Percentiles rank a stretch among this genome's conserved stretches.
These are phyloP conservation scores for Chrysolina americana DNA, from an alignment of 2,888 invertebrate genomes.

Conservation along the genomic window DNA sequence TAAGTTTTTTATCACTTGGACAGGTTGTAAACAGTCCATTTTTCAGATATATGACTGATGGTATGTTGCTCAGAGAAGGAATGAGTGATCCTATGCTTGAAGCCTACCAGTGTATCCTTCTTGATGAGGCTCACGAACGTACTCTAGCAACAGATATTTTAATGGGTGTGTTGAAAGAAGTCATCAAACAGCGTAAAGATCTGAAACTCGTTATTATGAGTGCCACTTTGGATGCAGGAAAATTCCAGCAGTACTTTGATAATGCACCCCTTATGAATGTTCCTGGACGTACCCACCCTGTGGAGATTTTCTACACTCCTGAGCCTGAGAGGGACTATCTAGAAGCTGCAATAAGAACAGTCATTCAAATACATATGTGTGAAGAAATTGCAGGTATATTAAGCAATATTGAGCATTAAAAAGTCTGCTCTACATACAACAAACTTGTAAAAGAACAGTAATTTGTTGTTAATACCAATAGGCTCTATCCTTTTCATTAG, in stretches of 20 bases:
- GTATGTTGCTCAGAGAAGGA: slow-evolving; percentile 99
- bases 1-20: too few species aligned
- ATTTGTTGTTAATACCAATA: too few species aligned
- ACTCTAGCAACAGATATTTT: slow-evolving; percentile 98
- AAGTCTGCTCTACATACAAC: too few species aligned
- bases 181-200: slow-evolving; percentile 92
- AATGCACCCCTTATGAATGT: slow-evolving; percentile 99
- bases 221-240: slow-evolving; percentile 98
- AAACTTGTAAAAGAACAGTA: too few species aligned
- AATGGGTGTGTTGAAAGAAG: slow-evolving; percentile 99
- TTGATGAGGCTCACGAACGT: slow-evolving; percentile 99
- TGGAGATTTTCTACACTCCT: slow-evolving; percentile 99
- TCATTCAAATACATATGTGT: slow-evolving; percentile 95
- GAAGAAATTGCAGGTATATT: slow-evolving; percentile 91
- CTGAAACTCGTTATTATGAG: slow-evolving; percentile 99
- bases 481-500: too few species aligned
- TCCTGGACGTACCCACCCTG: slow-evolving; percentile 95
- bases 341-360: slow-evolving; percentile 98
- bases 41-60: slow-evolving; percentile 96
- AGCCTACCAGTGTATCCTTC: slow-evolving; percentile 93
- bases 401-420: too few species aligned
- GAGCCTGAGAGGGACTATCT: slow-evolving; percentile 98
- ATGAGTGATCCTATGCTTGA: slow-evolving; percentile 99
- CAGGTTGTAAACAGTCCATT: too few species aligned
- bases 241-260: slow-evolving; percentile 99